Evolutionary conservation across 2,888 invertebrate species (phyloP).

Genomic region (Drosophila limbata): DNA sequence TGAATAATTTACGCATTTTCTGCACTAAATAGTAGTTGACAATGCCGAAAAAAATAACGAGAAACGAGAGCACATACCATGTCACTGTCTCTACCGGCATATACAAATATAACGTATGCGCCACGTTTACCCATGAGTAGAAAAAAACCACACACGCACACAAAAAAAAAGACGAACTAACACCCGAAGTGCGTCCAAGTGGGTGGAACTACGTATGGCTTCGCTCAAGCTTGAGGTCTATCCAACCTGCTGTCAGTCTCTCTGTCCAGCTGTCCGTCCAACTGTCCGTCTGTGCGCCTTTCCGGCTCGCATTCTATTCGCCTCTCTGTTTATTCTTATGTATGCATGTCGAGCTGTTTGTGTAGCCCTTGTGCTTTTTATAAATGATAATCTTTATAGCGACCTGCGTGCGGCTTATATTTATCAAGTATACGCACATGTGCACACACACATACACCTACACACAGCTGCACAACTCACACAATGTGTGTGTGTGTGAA

Average conservation of each 20-base stretch:
- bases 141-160: constrained; percentile 34
- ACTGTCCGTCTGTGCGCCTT: neutral
- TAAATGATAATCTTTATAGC: constrained; percentile 64
- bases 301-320: constrained; percentile 7
- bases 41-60: constrained; percentile 43
- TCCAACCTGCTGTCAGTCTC: constrained; percentile 8
- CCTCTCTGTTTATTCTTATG: constrained; percentile 1
- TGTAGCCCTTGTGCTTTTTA: constrained; percentile 57
- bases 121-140: constrained; percentile 44
- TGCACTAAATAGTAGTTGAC: constrained; percentile 74
- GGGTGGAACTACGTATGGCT: constrained; percentile 58
- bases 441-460: constrained; percentile 13
- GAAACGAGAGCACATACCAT: constrained; percentile 37
- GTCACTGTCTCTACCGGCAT: constrained; percentile 21
- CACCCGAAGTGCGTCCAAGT: constrained; percentile 49
- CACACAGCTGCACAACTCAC: neutral
- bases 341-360: constrained; percentile 27
- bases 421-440: constrained; percentile 48
- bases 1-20: constrained; percentile 74
- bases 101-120: constrained; percentile 46
- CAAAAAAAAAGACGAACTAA: constrained; percentile 45
- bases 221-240: constrained; percentile 43
- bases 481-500: constrained; percentile 11
- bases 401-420: constrained; percentile 65
- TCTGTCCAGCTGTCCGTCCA: constrained; percentile 1